phyloP scores from a whole-genome alignment of 2,797 vertebrate genomes.

The Sphaeramia orbicularis region DNA sequence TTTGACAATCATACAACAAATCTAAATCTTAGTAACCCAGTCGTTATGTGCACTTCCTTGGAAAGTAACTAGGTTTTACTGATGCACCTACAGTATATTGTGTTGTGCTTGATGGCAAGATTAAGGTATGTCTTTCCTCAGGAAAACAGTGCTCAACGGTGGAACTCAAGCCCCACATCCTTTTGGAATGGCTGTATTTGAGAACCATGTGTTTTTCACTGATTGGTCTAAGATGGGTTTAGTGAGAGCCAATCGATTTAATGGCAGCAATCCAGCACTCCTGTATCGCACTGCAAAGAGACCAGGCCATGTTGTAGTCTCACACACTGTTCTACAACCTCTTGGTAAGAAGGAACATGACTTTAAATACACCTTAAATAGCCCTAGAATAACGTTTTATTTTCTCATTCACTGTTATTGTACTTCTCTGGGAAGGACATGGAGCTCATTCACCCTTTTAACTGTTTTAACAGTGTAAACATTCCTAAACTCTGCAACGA shows the following conservation, averaged over 20 bases:
- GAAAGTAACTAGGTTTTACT: not conserved
- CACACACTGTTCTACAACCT: slow-evolving; percentile 78
- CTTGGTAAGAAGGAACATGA: slow-evolving; percentile 60
- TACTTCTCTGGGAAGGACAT: too few relatives aligned
- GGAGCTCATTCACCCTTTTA: too few relatives aligned
- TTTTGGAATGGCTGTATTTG: slow-evolving; percentile 82
- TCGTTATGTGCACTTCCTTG: too few relatives aligned
- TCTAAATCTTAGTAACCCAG: too few relatives aligned
- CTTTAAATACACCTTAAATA: too few relatives aligned
- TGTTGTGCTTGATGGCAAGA: not conserved
- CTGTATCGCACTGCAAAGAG: slow-evolving; percentile 75
- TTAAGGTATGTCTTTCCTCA: slow-evolving; percentile 28
- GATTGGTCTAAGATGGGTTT: slow-evolving; percentile 86
- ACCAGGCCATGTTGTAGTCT: slow-evolving; percentile 79
- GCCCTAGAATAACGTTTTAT: too few relatives aligned
- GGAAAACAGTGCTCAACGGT: slow-evolving; percentile 82
- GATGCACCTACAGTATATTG: not conserved
- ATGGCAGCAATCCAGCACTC: slow-evolving; percentile 72
- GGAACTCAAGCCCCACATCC: slow-evolving; percentile 79
- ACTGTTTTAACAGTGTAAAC: too few relatives aligned
- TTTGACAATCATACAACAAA: too few relatives aligned
- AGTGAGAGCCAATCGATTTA: slow-evolving; percentile 82
- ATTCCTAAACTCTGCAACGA: too few relatives aligned
- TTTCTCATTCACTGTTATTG: too few relatives aligned
- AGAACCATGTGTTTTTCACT: slow-evolving; percentile 85